A percentile compares a stretch with the other conserved stretches of the same genome.
Conservation (phyloP, 2,113 vertebrate species). For the Zosterops borbonicus region DNA sequence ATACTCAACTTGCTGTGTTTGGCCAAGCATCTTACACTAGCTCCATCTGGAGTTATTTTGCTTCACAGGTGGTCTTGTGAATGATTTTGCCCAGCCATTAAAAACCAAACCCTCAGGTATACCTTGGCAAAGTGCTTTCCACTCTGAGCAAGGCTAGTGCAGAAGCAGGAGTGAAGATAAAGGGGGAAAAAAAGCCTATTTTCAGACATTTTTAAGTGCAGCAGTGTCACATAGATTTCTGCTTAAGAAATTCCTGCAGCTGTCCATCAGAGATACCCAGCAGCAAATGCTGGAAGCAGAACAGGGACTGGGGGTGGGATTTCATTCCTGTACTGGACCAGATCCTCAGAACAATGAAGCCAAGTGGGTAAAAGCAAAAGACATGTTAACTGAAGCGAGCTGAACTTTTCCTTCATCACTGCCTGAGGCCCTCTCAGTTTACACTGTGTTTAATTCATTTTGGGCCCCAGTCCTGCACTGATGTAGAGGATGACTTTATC, state of each 20-base stretch:
- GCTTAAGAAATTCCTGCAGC: background rate
- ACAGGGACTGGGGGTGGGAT: background rate
- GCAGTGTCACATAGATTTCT: background rate
- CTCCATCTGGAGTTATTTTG: background rate
- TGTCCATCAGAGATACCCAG: background rate
- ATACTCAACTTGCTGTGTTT: background rate
- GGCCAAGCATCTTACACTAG: background rate
- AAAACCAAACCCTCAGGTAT: background rate
- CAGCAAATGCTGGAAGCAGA: conserved; percentile 8
- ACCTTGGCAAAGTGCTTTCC: background rate
- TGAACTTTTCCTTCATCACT: conserved; percentile 8
- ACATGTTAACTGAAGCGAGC: conserved; percentile 40
- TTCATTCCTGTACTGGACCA: background rate
- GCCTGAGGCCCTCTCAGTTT: background rate
- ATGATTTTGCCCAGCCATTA: background rate
- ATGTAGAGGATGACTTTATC: background rate
- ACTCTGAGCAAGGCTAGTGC: background rate
- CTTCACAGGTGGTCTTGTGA: background rate
- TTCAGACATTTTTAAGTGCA: background rate
- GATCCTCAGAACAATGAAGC: background rate
- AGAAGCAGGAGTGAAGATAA: background rate
- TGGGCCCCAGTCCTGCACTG: background rate
- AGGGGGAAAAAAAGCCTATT: background rate
- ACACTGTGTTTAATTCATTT: background rate
- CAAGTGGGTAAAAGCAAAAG: conserved; percentile 46